Evolutionary conservation across 1,140 invertebrate species (phyloP), one percentile per base, ranked within the genome.

Genomic region (Diabrotica undecimpunctata): DNA sequence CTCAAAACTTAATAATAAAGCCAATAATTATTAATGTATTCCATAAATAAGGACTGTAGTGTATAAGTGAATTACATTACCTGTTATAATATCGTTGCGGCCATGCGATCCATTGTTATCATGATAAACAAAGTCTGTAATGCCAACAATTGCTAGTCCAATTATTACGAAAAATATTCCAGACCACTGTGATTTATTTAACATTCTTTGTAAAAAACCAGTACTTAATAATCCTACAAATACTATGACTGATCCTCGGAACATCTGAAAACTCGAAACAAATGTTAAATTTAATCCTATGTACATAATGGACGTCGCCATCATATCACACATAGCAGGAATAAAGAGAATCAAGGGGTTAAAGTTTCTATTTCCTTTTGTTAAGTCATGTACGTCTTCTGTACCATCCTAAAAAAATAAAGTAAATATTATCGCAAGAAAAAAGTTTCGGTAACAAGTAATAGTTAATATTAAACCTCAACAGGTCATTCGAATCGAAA

Each of bases 251-350:
- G 95, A 88, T 62, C 73, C 72, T 84, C 96, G 83, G 69, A 98
- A 88, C 96, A 98, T 98, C 83, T 98, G 96, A 78, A 97, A 98
- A 75, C 94, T 96, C 62, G 93, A 96, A 0, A 93, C 91, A 78
- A 92, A 96, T 0, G 96, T 98, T 70, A 98, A 79, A 73, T 88
- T 96, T 12, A 98, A 81, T 7, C 94, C 95, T 56, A 97, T 85
- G 68, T 97, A 95, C 90, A 96, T 94, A 9, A 92, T 83, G 0
- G 92, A 91, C 9, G 93, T 94, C 8, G 85, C 91, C 62, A 86
- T 79, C 83, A 91, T 90, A 79, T 97, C 94, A 78, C 92, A 91
- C 68, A 95, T 79, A 5, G 94, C 92, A 3, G 95, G 92, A 50
- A 94, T 84, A 36, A 95, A 79, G 71, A 98, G 87, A 56, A 95